Evolutionary conservation across 2,888 invertebrate species (phyloP).

Genomic region (Lepidochitona cinerea): DNA sequence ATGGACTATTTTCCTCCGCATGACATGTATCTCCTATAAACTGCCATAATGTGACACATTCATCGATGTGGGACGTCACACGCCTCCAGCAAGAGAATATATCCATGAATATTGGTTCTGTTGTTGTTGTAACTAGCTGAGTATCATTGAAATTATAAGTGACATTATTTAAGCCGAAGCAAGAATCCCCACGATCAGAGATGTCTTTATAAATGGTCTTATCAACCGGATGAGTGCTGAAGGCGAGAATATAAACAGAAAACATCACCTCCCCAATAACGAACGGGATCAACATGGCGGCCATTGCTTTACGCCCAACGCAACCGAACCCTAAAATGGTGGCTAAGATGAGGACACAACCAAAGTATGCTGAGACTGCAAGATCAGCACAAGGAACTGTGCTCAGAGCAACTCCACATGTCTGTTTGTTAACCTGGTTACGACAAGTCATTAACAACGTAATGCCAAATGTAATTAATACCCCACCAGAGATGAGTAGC

Average conservation of each 20-base stretch:
- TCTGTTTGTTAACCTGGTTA: not conserved
- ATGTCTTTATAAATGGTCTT: not conserved
- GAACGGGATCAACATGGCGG: constrained; percentile 14
- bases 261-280: constrained; percentile 10
- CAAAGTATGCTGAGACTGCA: constrained; percentile 14
- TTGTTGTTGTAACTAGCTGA: not conserved
- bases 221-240: not conserved
- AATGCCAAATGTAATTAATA: not conserved
- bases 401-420: constrained; percentile 6
- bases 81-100: not conserved
- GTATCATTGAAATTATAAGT: not conserved
- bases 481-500: not conserved
- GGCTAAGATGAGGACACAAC: constrained; percentile 10
- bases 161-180: not conserved
- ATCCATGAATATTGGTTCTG: not conserved
- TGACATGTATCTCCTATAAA: not conserved
- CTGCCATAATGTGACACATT: not conserved
- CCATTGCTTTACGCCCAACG: constrained; percentile 14
- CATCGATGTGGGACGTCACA: not conserved
- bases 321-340: constrained; percentile 21
- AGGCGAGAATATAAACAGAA: constrained; percentile 1
- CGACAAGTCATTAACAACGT: constrained; percentile 8
- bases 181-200: not conserved
- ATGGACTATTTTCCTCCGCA: not conserved
- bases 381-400: constrained; percentile 18